Conservation (phyloP, 2,797 vertebrate species). For the Smutsia gigantea region DNA sequence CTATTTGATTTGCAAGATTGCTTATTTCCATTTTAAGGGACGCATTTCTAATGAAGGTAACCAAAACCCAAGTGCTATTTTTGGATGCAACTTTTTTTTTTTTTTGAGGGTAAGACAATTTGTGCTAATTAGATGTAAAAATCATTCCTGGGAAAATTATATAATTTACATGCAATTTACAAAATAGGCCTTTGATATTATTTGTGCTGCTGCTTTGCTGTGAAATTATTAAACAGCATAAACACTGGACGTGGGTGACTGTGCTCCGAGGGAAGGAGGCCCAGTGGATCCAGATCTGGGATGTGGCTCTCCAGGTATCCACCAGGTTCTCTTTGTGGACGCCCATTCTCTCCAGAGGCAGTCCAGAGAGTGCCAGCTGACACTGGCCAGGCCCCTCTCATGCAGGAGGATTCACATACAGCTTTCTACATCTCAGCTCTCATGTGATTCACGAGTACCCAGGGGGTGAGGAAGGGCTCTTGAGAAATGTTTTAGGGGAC, state of each 20-base stretch:
- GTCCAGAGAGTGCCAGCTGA: not conserved
- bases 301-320: not conserved
- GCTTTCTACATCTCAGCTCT: not conserved
- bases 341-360: not conserved
- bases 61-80: slow-evolving; percentile 68
- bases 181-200: slow-evolving; percentile 70
- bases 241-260: slow-evolving; percentile 67
- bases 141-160: slow-evolving; percentile 79
- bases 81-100: slow-evolving; percentile 63
- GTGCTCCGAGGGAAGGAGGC: not conserved
- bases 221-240: slow-evolving; percentile 64
- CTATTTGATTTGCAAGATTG: slow-evolving; percentile 58
- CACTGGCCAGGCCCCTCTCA: not conserved
- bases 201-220: slow-evolving; percentile 62
- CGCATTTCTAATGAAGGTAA: slow-evolving; percentile 61
- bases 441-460: not conserved
- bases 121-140: slow-evolving; percentile 83
- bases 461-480: not conserved
- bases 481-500: not conserved
- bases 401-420: not conserved
- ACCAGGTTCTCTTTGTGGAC: not conserved
- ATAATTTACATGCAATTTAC: slow-evolving; percentile 79
- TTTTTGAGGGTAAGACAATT: slow-evolving; percentile 66
- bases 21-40: slow-evolving; percentile 68
- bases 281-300: not conserved